Evolutionary conservation across 2,888 invertebrate genomes (phyloP), one percentile per base, ranked within the genome.

Genomic region (Platycnemis pennipes): DNA sequence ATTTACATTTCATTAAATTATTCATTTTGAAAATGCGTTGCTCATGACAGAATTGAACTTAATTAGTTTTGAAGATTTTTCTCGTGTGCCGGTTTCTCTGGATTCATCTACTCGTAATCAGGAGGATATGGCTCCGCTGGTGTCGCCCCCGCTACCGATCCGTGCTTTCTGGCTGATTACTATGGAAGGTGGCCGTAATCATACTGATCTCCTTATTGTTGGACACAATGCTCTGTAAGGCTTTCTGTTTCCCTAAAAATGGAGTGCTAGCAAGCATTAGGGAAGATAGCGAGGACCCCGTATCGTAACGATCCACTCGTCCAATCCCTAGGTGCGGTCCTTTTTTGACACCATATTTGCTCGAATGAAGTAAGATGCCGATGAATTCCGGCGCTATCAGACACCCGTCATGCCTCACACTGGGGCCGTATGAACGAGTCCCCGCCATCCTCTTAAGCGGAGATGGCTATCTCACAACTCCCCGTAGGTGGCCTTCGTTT

Each of bases 331-430:
- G 22, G 42, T n/a, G 31, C 26, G 11, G 77, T 42, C 91, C 69
- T 53, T 91, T 91, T 91, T 91, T 91, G 91, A 91, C 91, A n/a
- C 63, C 44, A 63, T 91, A 91, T 91, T 91, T 91, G 91, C 63
- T 91, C 63, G 42, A 91, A 91, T 91, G 91, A 91, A 44, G 91
- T 91, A 91, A 91, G 91, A 91, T 91, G 91, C 89, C 89, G 49
- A 31, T 37, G 49, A 31, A 42, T 37, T 56, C 42, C 56, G 89
- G 56, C 89, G 53, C 89, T 89, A 89, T 89, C 89, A 63, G 89
- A 53, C 89, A 89, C 53, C 42, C 89, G 37, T 89, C 89, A 56
- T 56, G 56, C 89, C 37, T 42, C 89, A 89, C 89, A 0, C n/a
- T 19, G 44, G 85, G 85, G 42, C 56, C 63, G 5, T 63, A 63